Evolutionary conservation across 92 coral and sea anemone genomes (phyloP), one percentile per base, ranked within the genome.

Genomic region (Palythoa grandiflora): DNA sequence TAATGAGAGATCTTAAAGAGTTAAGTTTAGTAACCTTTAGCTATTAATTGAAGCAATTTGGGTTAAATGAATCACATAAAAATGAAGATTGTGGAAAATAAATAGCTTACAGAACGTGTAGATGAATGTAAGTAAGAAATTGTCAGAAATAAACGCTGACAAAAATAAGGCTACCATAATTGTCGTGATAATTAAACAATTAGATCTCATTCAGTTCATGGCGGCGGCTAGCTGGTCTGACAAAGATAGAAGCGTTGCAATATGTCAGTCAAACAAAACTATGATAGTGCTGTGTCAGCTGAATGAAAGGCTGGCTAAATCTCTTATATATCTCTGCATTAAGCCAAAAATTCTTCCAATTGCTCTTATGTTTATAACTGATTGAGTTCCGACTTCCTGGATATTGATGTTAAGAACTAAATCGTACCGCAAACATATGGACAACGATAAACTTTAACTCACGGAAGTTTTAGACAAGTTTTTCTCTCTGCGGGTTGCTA

Each of bases 151-250:
- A 50, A 71, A 92, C 94, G 98, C 88, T 88, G 98, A 88, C 92
- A 89, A 77, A 85, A 77, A 84, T 53, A 88, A 84, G 93, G 83
- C 90, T 75, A 77, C 79, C 55, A 83, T 89, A 90, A 91, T 93
- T 90, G 89, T 59, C 79, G 78, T 59, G 92, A 53, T 87, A 85
- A 93, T 95, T 93, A 95, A 91, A 92, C 89, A 90, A 91, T 93
- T 89, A 93, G 88, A 84, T 83, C 59, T 38, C 88, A 79, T 88
- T 92, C 83, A 71, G 40, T 57, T 84, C 75, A 68, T 91, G 52
- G 89, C 63, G 71, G 44, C 77, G 89, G 83, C 88, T 90, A 85
- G 91, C 83, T 95, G 86, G 91, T 91, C 88, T 70, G 74, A 61
- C 88, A 35, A 44, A 44, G 50, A 44, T 74, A 35, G 79, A 71